Percentiles rank a stretch among this genome's conserved stretches.
Evolutionary conservation across 2,888 invertebrate genomes (phyloP).

Genomic region (Phyllotreta cruciferae): DNA sequence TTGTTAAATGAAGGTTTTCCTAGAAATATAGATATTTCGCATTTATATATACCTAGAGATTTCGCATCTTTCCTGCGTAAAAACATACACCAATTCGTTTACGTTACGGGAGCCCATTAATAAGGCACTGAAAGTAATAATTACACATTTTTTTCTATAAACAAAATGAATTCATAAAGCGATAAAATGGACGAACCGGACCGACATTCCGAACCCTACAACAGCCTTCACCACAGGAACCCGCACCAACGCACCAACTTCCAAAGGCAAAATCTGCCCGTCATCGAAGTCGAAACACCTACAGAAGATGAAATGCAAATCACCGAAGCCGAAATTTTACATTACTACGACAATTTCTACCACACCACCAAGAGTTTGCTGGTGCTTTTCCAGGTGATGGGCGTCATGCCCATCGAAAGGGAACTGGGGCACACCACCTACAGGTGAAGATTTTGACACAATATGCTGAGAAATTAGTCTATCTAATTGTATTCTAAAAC

Average conservation of each 20-base stretch:
- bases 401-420: slow-evolving; percentile 77
- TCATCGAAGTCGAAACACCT: slow-evolving; percentile 43
- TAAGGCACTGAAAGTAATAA: no score
- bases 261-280: slow-evolving; percentile 9
- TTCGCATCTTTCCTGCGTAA: no score
- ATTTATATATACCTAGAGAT: no score
- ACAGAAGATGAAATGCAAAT: slow-evolving; percentile 39
- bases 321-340: slow-evolving; percentile 64
- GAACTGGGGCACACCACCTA: slow-evolving; percentile 61
- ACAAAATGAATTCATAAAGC: neutral
- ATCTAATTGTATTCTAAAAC: no score
- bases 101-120: no score
- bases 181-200: neutral
- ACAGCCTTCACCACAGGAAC: slow-evolving; percentile 21
- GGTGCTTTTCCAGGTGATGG: slow-evolving; percentile 77
- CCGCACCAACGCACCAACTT: slow-evolving; percentile 28
- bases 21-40: no score
- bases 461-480: no score
- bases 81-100: no score
- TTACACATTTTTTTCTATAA: neutral
- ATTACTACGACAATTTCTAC: slow-evolving; percentile 75
- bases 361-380: slow-evolving; percentile 73
- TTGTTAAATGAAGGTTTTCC: no score
- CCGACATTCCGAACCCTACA: neutral
- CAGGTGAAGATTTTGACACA: slow-evolving; percentile 50